These are phyloP conservation scores for Acrobasis suavella DNA, from an alignment of 2,888 invertebrate species.

Conservation along the genomic window DNA sequence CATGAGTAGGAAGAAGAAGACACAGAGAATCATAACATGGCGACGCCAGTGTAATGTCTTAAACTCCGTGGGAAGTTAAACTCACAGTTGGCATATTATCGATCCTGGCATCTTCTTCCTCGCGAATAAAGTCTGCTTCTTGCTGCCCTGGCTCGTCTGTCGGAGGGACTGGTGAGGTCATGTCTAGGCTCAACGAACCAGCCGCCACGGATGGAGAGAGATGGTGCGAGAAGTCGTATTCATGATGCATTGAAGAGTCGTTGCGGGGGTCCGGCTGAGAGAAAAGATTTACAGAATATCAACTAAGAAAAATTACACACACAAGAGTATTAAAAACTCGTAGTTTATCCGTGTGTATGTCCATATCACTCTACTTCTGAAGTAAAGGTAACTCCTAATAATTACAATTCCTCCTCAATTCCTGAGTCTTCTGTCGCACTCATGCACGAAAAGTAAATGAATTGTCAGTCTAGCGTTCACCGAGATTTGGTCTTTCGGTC, in stretches of 20 bases:
- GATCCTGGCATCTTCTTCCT: slow-evolving; percentile 46
- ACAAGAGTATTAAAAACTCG: no score
- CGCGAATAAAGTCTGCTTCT: slow-evolving; percentile 43
- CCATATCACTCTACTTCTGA: no score
- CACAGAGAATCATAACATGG: no score
- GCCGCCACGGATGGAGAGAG: slow-evolving; percentile 70
- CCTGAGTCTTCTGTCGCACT: no score
- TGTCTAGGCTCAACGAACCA: slow-evolving; percentile 66
- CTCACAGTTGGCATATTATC: slow-evolving; percentile 51
- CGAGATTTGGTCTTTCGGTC: no score
- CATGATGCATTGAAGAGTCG: slow-evolving; percentile 83
- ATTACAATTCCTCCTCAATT: no score
- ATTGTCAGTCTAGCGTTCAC: no score
- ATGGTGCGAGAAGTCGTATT: slow-evolving; percentile 77
- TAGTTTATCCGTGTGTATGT: no score
- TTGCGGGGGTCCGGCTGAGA: slow-evolving; percentile 81
- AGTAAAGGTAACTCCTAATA: no score
- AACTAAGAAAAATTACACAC: not conserved
- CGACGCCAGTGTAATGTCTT: no score
- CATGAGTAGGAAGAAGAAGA: no score
- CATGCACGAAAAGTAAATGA: no score
- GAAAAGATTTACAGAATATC: not conserved
- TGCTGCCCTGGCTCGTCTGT: slow-evolving; percentile 57
- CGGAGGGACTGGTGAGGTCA: slow-evolving; percentile 74
- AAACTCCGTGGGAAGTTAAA: not conserved